Percentiles rank a stretch among this genome's conserved stretches.
Evolutionary conservation across 2,797 vertebrate species (phyloP).

Genomic region (Antrozous pallidus): DNA sequence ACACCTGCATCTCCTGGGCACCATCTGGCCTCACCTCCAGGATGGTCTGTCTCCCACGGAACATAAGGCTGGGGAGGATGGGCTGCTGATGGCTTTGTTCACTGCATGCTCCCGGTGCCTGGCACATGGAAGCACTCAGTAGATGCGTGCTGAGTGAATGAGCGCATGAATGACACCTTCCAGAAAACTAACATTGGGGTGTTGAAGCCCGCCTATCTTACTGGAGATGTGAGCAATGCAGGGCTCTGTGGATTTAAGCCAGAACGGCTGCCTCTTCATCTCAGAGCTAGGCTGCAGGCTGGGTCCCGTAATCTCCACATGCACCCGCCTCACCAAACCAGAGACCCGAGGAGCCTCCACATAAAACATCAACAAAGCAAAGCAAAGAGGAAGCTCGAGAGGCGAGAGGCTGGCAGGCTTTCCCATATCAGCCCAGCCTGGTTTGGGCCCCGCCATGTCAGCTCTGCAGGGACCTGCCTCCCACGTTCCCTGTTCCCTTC

Average conservation of each 20-base stretch:
- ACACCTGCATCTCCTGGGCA: neutral
- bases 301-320: neutral
- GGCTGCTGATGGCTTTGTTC: neutral
- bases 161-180: neutral
- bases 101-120: neutral
- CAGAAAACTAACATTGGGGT: neutral
- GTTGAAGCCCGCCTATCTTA: neutral
- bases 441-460: neutral
- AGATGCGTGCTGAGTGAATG: neutral
- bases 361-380: neutral
- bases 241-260: neutral
- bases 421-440: rapidly evolving
- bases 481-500: too few relatives aligned
- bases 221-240: rapidly evolving
- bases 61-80: neutral
- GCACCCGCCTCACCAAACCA: neutral
- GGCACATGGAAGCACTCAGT: neutral
- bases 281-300: neutral
- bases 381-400: neutral
- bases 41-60: neutral
- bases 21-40: neutral
- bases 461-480: too few relatives aligned
- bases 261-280: neutral
- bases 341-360: neutral
- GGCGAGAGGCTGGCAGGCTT: neutral